Percentiles rank a stretch among this genome's conserved stretches.
Evolutionary conservation across 2,797 vertebrate species (phyloP).

Genomic region (Ptychobarbus kaznakovi): DNA sequence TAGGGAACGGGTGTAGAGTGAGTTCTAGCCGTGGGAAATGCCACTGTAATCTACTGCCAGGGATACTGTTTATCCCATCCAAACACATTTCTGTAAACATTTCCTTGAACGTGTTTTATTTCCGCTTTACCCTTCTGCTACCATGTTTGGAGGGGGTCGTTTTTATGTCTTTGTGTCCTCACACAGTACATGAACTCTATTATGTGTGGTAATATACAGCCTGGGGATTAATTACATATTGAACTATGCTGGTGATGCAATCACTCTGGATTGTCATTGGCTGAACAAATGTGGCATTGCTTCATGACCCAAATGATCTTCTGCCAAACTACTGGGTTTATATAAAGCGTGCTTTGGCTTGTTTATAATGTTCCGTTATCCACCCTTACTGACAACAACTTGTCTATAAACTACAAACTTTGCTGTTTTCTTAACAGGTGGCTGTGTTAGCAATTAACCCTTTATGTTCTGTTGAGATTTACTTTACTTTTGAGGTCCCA

Average conservation of each 20-base stretch:
- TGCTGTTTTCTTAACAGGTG: background rate
- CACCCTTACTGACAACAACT: background rate
- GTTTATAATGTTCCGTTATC: background rate
- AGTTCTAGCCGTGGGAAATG: slow-evolving; percentile 13
- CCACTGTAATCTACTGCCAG: slow-evolving; percentile 24
- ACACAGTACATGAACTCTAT: slow-evolving; percentile 26
- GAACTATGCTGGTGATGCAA: slow-evolving; percentile 34
- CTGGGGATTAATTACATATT: slow-evolving; percentile 55
- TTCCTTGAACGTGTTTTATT: slow-evolving; percentile 45
- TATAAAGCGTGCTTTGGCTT: background rate
- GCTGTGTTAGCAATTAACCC: background rate
- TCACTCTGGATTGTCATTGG: slow-evolving; percentile 20
- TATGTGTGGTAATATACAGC: slow-evolving; percentile 29
- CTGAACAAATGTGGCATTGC: slow-evolving; percentile 7
- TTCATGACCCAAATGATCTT: background rate
- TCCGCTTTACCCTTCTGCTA: slow-evolving; percentile 3
- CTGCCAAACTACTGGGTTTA: background rate
- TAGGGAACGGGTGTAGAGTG: background rate
- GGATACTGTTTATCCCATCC: slow-evolving; percentile 44
- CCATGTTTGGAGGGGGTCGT: slow-evolving; percentile 28
- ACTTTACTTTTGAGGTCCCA: background rate
- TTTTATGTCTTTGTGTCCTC: slow-evolving; percentile 33
- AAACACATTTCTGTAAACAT: slow-evolving; percentile 51
- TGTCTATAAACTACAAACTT: background rate
- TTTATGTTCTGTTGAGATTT: background rate